These are phyloP conservation scores for Acomys russatus DNA, from an alignment of 2,797 vertebrate species.

Conservation along the genomic window DNA sequence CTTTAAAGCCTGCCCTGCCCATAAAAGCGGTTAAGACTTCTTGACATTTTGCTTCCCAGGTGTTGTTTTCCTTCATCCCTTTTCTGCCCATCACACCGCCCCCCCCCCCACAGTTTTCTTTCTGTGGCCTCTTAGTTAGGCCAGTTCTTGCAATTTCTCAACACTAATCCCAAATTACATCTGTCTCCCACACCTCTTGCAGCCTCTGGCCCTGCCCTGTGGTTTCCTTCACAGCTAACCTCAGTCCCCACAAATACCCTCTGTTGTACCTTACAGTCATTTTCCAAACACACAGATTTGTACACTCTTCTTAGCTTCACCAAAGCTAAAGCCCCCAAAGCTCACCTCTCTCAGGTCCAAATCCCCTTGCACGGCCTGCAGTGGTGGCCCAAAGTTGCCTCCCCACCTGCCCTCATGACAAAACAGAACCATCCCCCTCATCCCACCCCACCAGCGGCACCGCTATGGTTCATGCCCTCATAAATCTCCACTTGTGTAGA, in stretches of 20 bases:
- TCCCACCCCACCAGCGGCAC: fast-evolving
- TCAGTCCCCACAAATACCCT: neutral
- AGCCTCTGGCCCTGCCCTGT: neutral
- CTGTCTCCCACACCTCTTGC: neutral
- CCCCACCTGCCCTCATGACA: neutral
- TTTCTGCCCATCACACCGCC: neutral
- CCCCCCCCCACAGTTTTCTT: no score
- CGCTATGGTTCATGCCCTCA: neutral
- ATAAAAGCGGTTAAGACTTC: neutral
- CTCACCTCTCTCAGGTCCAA: neutral
- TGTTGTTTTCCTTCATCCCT: neutral
- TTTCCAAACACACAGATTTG: neutral
- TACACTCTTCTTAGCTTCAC: neutral
- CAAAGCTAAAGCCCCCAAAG: neutral
- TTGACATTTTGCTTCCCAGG: neutral
- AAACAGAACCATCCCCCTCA: neutral
- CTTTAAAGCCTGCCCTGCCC: neutral
- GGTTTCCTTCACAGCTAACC: neutral
- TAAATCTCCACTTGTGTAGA: neutral
- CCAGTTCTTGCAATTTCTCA: neutral
- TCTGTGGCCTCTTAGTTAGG: neutral
- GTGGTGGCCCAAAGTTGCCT: fast-evolving
- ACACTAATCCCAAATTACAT: neutral
- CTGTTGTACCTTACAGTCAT: neutral
- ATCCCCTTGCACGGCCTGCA: neutral